A percentile compares a stretch with the other conserved stretches of the same genome.
Evolutionary conservation across 2,888 invertebrate species (phyloP).

Genomic region (Drosophila eohydei): DNA sequence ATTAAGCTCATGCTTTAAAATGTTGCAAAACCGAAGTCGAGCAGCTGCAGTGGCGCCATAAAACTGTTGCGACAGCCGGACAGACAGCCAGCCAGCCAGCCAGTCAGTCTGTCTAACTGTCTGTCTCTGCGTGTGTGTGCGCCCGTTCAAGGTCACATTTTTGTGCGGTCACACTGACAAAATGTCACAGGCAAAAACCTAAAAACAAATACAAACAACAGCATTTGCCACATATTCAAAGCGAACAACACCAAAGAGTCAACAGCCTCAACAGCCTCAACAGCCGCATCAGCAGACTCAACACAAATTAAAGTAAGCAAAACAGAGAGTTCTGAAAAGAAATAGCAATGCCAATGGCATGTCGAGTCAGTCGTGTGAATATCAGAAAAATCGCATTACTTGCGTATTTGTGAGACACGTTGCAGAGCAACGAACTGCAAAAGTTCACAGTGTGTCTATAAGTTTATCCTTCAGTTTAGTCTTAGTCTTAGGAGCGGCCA

Average conservation of each 20-base stretch:
- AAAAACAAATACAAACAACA: conserved; percentile 30
- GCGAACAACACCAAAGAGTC: conserved; percentile 7
- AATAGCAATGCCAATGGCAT: conserved; percentile 12
- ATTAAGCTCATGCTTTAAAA: conserved; percentile 49
- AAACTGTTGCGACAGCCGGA: conserved; percentile 42
- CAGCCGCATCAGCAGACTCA: conserved; percentile 24
- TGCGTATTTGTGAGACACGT: conserved; percentile 22
- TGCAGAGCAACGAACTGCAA: conserved; percentile 15
- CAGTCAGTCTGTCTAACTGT: conserved; percentile 7
- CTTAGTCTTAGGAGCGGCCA: conserved; percentile 30
- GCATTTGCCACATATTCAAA: conserved; percentile 26
- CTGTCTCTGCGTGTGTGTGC: conserved; percentile 27
- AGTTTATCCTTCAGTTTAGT: conserved; percentile 47
- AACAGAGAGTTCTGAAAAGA: neutral
- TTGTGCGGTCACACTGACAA: conserved; percentile 45
- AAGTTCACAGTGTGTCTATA: conserved; percentile 15
- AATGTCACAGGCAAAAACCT: conserved; percentile 66
- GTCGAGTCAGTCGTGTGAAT: conserved; percentile 20
- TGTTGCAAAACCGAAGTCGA: conserved; percentile 37
- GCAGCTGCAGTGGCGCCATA: conserved; percentile 46
- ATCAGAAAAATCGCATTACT: conserved; percentile 19
- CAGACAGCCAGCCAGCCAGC: conserved; percentile 2
- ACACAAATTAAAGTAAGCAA: conserved; percentile 67
- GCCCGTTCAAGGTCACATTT: conserved; percentile 64
- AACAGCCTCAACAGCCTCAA: conserved; percentile 24